Evolutionary conservation across 2,113 vertebrate genomes (phyloP), one percentile per base, ranked within the genome.

Genomic region (Notothenia coriiceps): DNA sequence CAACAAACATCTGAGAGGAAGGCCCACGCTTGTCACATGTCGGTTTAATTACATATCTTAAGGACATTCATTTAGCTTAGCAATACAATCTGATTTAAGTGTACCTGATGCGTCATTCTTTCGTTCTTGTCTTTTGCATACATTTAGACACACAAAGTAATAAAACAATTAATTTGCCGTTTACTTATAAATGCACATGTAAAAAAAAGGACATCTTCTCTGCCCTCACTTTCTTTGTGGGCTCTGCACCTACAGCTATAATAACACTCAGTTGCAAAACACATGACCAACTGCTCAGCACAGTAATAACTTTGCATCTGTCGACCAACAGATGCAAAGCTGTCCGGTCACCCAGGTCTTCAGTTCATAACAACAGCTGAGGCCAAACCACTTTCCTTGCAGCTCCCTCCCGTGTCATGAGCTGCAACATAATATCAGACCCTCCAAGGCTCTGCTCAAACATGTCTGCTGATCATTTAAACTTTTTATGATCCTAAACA

Each of bases 321-420:
- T 83, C 68, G 62, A 61, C 68, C 54, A 77, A 77, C 80, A 83
- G 80, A 83, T 83, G 79, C 79, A 76, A 82, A 63, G 94, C 91
- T 92, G 94, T 92, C 90, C 73, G 43, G 59, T 89, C 86, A 86
- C 73, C 77, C 82, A 67, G 82, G 85, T 85, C 84, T 61, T 76
- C 51, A 14, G 86, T 88, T 87, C 91, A 94, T 91, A 94, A 95
- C 93, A 95, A 93, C 95, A 95, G 95, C 95, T 95, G 95, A 93
- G 84, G 81, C 75, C 82, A 83, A 88, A 70, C 18, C 75, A 67
- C 62, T 72, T 74, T 76, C 57, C 74, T 74, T 56, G 25, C 71
- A 62, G 66, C 77, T 65, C 44, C 59, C 70, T 75, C 63, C 6
- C 51, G 14, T 74, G 74, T 77, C 72, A 73, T 3, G 44, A 84